Evolutionary conservation across 2,113 vertebrate species (phyloP).

Genomic region (Megaceryle torquata): DNA sequence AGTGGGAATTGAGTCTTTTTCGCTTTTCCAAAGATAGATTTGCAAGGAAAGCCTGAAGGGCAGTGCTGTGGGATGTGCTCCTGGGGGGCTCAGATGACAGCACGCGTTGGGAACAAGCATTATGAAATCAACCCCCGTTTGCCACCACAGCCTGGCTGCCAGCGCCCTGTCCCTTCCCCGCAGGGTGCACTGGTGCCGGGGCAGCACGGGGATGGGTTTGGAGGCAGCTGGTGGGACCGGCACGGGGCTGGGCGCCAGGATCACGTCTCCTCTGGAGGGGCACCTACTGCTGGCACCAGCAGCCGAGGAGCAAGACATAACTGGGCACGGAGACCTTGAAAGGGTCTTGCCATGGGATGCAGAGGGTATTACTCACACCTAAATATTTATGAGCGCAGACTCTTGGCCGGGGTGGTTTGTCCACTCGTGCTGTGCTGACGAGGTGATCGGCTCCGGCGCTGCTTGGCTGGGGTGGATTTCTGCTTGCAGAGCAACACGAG

Average conservation of each 20-base stretch:
- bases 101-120: rapidly evolving
- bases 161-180: rapidly evolving
- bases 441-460: neutral
- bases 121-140: neutral
- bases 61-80: neutral
- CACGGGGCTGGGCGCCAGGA: neutral
- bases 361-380: neutral
- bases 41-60: neutral
- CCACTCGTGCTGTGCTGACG: neutral
- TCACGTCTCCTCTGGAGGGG: neutral
- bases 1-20: neutral
- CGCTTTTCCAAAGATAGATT: neutral
- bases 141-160: neutral
- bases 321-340: neutral
- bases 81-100: neutral
- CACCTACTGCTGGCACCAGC: neutral
- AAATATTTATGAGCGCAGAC: neutral
- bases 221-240: neutral
- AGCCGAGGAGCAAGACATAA: neutral
- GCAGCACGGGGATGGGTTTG: neutral
- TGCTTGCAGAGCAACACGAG: neutral
- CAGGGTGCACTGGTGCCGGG: neutral
- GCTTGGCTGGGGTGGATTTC: neutral
- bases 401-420: neutral
- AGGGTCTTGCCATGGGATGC: neutral